Percentiles rank a stretch among this genome's conserved stretches.
These are phyloP conservation scores for Samia ricini DNA, from an alignment of 1,140 invertebrate genomes.

Conservation along the genomic window DNA sequence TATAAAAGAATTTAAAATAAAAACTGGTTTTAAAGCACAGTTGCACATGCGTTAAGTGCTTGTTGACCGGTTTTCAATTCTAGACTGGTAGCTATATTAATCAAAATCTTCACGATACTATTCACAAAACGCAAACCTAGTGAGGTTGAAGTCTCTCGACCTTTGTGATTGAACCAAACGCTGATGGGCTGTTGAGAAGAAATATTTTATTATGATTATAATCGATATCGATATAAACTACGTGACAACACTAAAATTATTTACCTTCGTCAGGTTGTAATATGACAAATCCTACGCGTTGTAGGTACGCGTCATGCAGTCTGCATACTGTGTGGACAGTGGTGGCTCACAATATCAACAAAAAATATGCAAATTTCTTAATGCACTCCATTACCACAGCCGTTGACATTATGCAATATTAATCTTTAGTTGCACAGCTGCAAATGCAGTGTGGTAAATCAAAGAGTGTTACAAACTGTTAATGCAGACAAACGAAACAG, in stretches of 20 bases:
- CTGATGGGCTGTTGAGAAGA: background rate
- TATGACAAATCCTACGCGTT: conserved; percentile 57
- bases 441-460: conserved; percentile 1
- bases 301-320: conserved; percentile 69
- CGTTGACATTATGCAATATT: background rate
- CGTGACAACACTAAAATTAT: conserved; percentile 47
- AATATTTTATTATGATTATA: background rate
- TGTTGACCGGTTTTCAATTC: too few species aligned
- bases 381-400: background rate
- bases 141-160: too few species aligned
- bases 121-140: too few species aligned
- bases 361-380: conserved; percentile 27
- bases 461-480: background rate
- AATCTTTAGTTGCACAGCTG: background rate
- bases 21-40: too few species aligned
- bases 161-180: too few species aligned
- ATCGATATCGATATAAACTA: conserved; percentile 29
- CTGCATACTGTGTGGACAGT: conserved; percentile 38
- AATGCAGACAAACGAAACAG: background rate
- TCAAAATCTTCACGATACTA: too few species aligned
- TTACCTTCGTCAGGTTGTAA: conserved; percentile 54
- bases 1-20: too few species aligned
- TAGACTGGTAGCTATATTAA: too few species aligned
- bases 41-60: too few species aligned
- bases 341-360: conserved; percentile 41